These are phyloP conservation scores for Notechis scutatus DNA, from an alignment of 2,113 vertebrate species.

Conservation along the genomic window DNA sequence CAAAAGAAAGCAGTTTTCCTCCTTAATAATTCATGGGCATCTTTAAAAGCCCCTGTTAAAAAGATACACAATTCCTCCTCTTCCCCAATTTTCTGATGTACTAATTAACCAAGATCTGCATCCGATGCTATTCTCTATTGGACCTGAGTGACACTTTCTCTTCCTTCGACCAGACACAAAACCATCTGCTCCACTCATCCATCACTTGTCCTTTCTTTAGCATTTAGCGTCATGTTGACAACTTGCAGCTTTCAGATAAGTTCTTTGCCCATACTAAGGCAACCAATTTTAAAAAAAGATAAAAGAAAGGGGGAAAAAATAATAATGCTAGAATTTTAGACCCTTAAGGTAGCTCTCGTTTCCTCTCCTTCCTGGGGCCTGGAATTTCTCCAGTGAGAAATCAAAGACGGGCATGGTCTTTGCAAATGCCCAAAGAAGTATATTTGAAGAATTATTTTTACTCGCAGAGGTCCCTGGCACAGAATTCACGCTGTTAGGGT, in stretches of 20 bases:
- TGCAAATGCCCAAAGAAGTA: not conserved
- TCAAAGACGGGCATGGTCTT: not conserved
- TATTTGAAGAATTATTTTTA: not conserved
- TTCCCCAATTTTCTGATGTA: conserved; percentile 63
- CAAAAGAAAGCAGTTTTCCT: conserved; percentile 54
- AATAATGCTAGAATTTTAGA: not conserved
- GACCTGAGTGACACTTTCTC: conserved; percentile 60
- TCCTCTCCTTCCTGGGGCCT: not conserved
- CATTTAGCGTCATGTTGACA: conserved; percentile 47
- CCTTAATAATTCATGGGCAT: conserved; percentile 61
- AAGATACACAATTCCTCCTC: conserved; percentile 63
- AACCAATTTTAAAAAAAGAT: not conserved
- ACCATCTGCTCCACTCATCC: conserved; percentile 47
- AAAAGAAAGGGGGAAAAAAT: no score
- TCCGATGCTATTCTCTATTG: conserved; percentile 56
- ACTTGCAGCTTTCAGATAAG: conserved; percentile 38
- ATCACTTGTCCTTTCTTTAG: conserved; percentile 49
- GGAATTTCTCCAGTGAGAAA: not conserved
- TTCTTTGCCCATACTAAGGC: conserved; percentile 22
- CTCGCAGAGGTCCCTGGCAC: no score
- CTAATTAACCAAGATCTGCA: conserved; percentile 67
- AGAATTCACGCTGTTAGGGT: not conserved
- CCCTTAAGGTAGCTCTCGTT: not conserved
- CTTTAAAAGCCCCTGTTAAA: conserved; percentile 63
- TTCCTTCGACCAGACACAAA: conserved; percentile 40